These are phyloP conservation scores for Adelphocoris suturalis DNA, from an alignment of 2,888 invertebrate genomes.

Conservation along the genomic window DNA sequence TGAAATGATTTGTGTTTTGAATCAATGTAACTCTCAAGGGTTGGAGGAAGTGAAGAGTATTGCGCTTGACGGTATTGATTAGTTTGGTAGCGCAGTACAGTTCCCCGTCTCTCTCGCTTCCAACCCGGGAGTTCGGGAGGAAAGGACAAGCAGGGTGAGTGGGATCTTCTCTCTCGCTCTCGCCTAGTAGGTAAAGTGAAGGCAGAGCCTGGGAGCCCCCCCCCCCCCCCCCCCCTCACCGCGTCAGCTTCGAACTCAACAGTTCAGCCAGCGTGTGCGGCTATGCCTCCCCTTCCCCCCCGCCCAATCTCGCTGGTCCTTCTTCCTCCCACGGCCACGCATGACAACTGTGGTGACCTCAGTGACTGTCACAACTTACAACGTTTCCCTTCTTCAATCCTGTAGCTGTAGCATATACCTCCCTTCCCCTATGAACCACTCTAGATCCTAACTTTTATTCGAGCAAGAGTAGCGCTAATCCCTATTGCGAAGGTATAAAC, in stretches of 20 bases:
- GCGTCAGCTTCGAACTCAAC: conserved; percentile 15
- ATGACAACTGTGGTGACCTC: conserved; percentile 68
- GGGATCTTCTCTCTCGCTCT: conserved; percentile 56
- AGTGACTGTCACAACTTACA: conserved; percentile 63
- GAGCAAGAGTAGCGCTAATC: no score
- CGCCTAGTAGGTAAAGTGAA: conserved; percentile 68
- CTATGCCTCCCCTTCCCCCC: neutral
- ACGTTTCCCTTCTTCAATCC: conserved; percentile 44
- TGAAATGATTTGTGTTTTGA: conserved; percentile 53
- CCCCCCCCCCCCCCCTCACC: conserved; percentile 12
- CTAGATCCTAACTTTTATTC: no score
- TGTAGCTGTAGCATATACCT: no score
- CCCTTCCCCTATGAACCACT: no score
- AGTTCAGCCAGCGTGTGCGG: neutral
- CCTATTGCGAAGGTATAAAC: no score
- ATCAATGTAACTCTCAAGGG: conserved; percentile 53
- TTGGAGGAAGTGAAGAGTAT: conserved; percentile 70
- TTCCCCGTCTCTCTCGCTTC: conserved; percentile 52
- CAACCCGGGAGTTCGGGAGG: conserved; percentile 51
- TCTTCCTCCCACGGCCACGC: conserved; percentile 63
- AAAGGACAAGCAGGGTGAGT: neutral
- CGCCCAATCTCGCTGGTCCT: no score
- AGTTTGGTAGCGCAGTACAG: conserved; percentile 70
- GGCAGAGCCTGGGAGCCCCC: conserved; percentile 62
- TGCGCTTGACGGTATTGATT: conserved; percentile 71